Evolutionary conservation across 2,888 invertebrate species (phyloP), one percentile per base, ranked within the genome.

Genomic region (Drosophila putrida): DNA sequence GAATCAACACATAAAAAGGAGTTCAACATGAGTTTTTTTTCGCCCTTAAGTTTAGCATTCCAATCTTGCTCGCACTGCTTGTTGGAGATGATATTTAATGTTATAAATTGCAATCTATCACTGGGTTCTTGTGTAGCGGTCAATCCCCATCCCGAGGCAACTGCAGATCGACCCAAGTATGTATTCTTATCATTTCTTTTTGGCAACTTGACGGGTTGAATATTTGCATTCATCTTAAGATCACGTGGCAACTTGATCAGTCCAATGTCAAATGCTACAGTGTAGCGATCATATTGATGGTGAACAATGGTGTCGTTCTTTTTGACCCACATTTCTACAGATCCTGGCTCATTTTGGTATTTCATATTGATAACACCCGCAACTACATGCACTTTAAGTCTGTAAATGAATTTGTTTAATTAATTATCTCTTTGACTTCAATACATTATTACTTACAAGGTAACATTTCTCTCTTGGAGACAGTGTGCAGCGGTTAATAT

Each of bases 401-500:
- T 88, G 53, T 0, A 31, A 58, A 13, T 46, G 11, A 6, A 33
- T 8, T 1, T n/a, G 11, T 31, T 35, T 20, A 9, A 25, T 50
- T 35, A 1, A 2, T 27, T 6, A 20, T 8, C 8, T 2, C 5
- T 3, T 11, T 2, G 0, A 10, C 4, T 35, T 0, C 1, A 33
- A 6, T 33, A 6, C 41, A 4, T n/a, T 10, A 13, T 8, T 28
- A 41, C 65, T 53, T 31, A 76, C 83, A 76, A 59, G 20, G 9
- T 0, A 54, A 11, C 35, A 0, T 46, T n/a, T 0, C 33, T 39
- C 4, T 66, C 65, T 36, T 74, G 46, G 11, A 83, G 49, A 6
- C 82, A 83, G 44, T 82, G 82, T 0, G 89, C 82, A 1, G 82
- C 89, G 6, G 82, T 88, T 0, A 82, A 53, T 35, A 82, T 72